Evolutionary conservation across 2,113 vertebrate species (phyloP).

Genomic region (Odontophorus gujanensis): DNA sequence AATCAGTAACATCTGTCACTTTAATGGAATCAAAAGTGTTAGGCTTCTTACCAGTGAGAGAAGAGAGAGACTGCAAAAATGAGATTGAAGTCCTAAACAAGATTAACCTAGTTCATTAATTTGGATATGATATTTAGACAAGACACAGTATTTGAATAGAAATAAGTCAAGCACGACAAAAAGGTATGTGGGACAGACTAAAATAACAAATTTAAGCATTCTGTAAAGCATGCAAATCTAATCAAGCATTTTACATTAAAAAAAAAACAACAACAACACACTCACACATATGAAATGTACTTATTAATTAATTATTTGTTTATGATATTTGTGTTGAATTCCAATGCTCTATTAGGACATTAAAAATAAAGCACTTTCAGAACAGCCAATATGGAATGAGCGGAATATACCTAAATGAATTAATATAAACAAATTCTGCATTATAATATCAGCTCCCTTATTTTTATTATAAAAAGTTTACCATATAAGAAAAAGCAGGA

Average conservation of each 20-base stretch:
- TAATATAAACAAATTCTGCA: background rate
- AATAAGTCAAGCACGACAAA: background rate
- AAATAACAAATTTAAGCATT: background rate
- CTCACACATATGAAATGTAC: conserved; percentile 26
- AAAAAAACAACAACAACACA: conserved; percentile 50
- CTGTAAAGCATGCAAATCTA: conserved; percentile 45
- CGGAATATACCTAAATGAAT: background rate
- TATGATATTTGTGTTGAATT: conserved; percentile 33
- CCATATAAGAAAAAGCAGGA: background rate
- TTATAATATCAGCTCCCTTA: background rate
- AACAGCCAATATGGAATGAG: background rate
- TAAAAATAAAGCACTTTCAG: background rate
- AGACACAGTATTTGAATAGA: background rate
- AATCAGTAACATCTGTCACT: background rate
- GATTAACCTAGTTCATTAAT: background rate
- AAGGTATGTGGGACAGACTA: background rate
- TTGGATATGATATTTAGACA: background rate
- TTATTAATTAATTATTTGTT: conserved; percentile 58
- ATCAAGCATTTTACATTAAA: conserved; percentile 44
- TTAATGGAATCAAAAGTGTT: background rate
- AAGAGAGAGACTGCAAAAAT: background rate
- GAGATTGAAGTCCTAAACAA: background rate
- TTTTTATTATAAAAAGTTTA: background rate
- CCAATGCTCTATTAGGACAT: conserved; percentile 39
- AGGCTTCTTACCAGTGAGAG: background rate